Base-by-base conservation (phyloP, 2,113 vertebrate species). In the Corvus hawaiiensis region DNA sequence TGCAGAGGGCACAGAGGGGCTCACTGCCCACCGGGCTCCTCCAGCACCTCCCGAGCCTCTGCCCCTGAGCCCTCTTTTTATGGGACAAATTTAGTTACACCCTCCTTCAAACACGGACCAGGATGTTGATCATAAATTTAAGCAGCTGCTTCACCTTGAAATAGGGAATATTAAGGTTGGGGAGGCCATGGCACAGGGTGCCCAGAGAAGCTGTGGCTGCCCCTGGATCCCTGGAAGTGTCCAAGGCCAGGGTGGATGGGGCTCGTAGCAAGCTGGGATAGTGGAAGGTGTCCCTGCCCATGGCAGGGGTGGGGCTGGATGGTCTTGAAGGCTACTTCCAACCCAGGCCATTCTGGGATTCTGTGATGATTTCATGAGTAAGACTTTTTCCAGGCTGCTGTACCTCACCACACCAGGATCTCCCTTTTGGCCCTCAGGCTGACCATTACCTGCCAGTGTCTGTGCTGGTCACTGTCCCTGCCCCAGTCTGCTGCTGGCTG, bases 361-460 rank as follows among this genome's bases (percentile, higher is more conserved):
- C 52, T 33, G 33, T 28, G 43, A 6, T 20, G 52, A 39, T 59
- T 44, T 27, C 33, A 9, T 9, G 27, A 58, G 6, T 13, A 19
- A 11, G n/a, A 28, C 35, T 18, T 55, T 5, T 10, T 67, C n/a
- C 52, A 4, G 43, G 66, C 24, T 43, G 23, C 35, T 8, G 59
- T 3, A 28, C 44, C 3, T 21, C 76, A 11, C 17, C 35, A 22
- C 48, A 5, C 9, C 10, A 1, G 46, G 37, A 6, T 43, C 1
- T 71, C 49, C n/a, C 52, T 35, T 11, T 3, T 7, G 76, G n/a
- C 75, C n/a, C 1, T 3, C 39, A 0, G 0, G 0, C 16, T 56
- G 46, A 0, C 11, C 0, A 0, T 44, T 37, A 5, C n/a, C 58
- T 11, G 17, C 48, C 1, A 0, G n/a, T 32, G 8, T 26, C 33